Evolutionary conservation across 2,113 vertebrate genomes (phyloP).

Genomic region (Chamaea fasciata): DNA sequence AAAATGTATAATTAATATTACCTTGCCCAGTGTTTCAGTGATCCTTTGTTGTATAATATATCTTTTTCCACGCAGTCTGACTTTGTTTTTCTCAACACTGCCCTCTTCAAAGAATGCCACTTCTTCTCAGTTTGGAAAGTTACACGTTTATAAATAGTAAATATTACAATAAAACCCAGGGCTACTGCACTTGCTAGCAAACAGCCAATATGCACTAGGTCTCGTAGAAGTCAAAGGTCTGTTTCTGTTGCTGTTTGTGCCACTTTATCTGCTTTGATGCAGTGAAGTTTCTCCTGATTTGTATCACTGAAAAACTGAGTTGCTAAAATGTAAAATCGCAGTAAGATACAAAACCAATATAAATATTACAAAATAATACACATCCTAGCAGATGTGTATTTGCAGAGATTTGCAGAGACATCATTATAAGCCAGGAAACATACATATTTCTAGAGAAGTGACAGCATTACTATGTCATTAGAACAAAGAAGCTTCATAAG

Average conservation of each 20-base stretch:
- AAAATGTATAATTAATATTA: background rate
- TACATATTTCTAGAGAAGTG: background rate
- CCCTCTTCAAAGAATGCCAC: conserved; percentile 35
- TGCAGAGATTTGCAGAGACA: background rate
- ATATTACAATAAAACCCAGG: conserved; percentile 41
- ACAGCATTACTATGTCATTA: background rate
- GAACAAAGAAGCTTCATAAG: background rate
- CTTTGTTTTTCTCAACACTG: conserved; percentile 17
- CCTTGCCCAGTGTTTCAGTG: background rate
- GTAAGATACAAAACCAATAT: background rate
- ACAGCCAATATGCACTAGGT: background rate
- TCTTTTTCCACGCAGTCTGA: background rate
- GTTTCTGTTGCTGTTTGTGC: background rate
- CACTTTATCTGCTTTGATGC: background rate
- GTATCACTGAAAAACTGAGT: background rate
- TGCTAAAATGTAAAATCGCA: background rate
- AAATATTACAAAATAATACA: background rate
- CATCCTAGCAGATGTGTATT: background rate
- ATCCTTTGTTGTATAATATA: conserved; percentile 55
- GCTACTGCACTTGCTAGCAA: conserved; percentile 12
- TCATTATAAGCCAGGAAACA: background rate
- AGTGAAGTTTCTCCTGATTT: background rate
- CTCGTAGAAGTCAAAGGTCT: background rate
- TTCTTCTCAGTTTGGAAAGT: conserved; percentile 29
- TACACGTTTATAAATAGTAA: conserved; percentile 49